A percentile compares a stretch with the other conserved stretches of the same genome.
These are phyloP conservation scores for Tetragonisca angustula DNA, from an alignment of 2,888 invertebrate genomes.

Conservation along the genomic window DNA sequence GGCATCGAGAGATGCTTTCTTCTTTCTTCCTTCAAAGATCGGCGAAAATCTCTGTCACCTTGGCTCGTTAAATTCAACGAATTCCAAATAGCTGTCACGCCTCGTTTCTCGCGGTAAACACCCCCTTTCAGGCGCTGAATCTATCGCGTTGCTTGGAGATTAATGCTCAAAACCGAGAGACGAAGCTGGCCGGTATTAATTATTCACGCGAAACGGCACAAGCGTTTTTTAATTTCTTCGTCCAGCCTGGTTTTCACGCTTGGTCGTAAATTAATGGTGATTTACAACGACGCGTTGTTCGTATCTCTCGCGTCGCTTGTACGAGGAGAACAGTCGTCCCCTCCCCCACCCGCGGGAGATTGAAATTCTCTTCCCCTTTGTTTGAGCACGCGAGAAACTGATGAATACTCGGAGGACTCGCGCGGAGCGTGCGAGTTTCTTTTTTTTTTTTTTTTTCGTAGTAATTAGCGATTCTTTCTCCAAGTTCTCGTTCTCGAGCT, in stretches of 20 bases:
- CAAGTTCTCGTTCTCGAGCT: neutral
- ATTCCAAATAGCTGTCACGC: neutral
- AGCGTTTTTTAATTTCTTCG: conserved; percentile 17
- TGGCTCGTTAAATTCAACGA: neutral
- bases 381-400: too few species aligned
- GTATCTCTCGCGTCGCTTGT: neutral
- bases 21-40: neutral
- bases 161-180: neutral
- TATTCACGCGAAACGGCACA: conserved; percentile 6
- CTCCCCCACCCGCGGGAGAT: too few species aligned
- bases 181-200: conserved; percentile 4
- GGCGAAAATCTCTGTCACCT: neutral
- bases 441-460: neutral
- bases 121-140: too few species aligned
- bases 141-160: conserved; percentile 7
- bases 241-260: neutral
- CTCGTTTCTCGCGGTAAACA: neutral
- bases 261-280: conserved; percentile 19
- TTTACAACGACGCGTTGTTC: conserved; percentile 14
- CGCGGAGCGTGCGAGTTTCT: too few species aligned
- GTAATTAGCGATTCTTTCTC: neutral
- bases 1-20: neutral
- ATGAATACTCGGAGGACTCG: too few species aligned
- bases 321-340: too few species aligned
- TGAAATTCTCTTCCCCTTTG: neutral